Evolutionary conservation across 2,888 invertebrate species (phyloP).

Genomic region (Zaprionus bogoriensis): DNA sequence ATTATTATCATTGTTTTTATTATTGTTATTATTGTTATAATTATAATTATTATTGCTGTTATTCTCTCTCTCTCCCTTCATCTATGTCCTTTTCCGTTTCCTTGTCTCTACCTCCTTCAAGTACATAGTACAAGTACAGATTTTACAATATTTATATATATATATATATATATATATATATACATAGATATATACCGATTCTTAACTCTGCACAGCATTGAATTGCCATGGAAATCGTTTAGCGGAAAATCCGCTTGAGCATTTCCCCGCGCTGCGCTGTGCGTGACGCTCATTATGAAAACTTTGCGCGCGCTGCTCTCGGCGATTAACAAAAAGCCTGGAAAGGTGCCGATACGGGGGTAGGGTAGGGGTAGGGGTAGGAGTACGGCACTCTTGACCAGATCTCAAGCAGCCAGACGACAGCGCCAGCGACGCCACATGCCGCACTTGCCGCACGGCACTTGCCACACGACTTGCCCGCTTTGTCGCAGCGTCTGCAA

Average conservation of each 20-base stretch:
- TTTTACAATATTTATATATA: no score
- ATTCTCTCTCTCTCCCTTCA: no score
- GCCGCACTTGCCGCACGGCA: conserved; percentile 33
- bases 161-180: no score
- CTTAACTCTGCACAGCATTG: background rate
- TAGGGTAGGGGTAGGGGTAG: no score
- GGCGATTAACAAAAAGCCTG: conserved; percentile 16
- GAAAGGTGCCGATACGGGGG: conserved; percentile 46
- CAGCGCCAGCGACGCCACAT: background rate
- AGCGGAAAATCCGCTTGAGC: conserved; percentile 1
- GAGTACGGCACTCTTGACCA: conserved; percentile 44
- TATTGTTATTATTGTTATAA: no score
- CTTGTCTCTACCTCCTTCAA: no score
- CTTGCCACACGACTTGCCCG: conserved; percentile 34
- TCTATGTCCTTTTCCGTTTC: no score
- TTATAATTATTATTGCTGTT: no score
- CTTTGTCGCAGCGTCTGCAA: conserved; percentile 77
- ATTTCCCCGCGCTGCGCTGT: no score
- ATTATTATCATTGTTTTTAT: no score
- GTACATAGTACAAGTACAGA: no score
- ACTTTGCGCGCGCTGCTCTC: conserved; percentile 38
- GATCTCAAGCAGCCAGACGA: background rate
- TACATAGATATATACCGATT: background rate
- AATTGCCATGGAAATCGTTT: conserved; percentile 1
- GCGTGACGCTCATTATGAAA: conserved; percentile 64